Evolutionary conservation across 2,888 invertebrate genomes (phyloP), one percentile per base, ranked within the genome.

Genomic region (Nomada ruficornis): DNA sequence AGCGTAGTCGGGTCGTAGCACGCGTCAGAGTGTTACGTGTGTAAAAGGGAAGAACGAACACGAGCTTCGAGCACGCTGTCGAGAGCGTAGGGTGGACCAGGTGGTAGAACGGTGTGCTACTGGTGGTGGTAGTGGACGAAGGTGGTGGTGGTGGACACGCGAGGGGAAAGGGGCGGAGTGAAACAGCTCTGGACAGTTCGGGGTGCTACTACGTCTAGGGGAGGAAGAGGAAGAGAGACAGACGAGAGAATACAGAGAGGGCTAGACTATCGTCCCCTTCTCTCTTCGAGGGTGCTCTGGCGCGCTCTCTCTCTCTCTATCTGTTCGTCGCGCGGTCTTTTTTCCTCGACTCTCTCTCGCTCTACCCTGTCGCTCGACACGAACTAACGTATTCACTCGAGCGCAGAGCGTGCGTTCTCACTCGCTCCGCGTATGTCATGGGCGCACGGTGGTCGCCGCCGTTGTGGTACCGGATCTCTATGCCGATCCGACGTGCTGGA

Each of bases 391-490:
- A 89, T 86, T 87, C 87, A 83, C 85, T 86, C 80, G 84, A 84
- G 85, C 83, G 89, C 84, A 81, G 89, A 82, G 90, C 86, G 88
- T 82, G 89, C 86, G 90, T 87, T 86, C 88, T 92, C 92, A 92
- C 91, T 92, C 91, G 91, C 89, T 90, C 89, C 90, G 92, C 89
- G 92, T 91, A 88, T 92, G 93, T 93, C 92, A 93, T 91, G 92
- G 91, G 89, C 89, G 90, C 88, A 91, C 91, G 90, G 90, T 89
- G 90, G 89, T 87, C 87, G 89, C 78, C 84, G 85, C 80, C 83
- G 82, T 82, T 88, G 86, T 89, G 89, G 67, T 85, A 90, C 85
- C 87, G 88, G 86, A 88, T 90, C 87, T 83, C 80, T 88, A 90
- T 89, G 90, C 86, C 88, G 89, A 87, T 84, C 84, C 90, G 82